phyloP scores from a whole-genome alignment of 2,113 vertebrate species.

The Puma concolor region DNA sequence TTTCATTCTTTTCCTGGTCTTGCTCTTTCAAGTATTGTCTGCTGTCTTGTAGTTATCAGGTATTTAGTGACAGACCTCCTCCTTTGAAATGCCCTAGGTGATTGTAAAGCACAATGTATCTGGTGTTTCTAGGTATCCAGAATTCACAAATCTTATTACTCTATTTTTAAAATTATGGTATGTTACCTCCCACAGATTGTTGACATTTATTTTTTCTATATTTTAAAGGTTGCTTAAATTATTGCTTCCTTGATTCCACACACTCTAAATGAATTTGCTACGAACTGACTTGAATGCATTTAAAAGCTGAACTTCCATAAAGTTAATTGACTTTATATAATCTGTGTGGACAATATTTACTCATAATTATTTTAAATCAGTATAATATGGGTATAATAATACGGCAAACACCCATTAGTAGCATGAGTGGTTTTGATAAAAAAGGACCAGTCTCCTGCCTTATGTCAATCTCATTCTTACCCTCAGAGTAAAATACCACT shows the following conservation, averaged over 20 bases:
- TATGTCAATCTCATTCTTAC: background rate
- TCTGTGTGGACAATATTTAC: background rate
- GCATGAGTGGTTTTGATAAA: background rate
- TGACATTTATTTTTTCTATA: background rate
- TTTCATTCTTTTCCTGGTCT: background rate
- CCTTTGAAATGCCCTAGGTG: background rate
- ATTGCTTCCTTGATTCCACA: background rate
- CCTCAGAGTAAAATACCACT: background rate
- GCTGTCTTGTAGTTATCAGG: background rate
- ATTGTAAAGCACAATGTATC: background rate
- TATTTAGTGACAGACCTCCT: background rate
- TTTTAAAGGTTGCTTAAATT: background rate
- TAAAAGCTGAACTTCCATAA: background rate
- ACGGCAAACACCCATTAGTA: background rate
- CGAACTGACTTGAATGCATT: background rate
- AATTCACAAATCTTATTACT: background rate
- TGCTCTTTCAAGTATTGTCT: background rate
- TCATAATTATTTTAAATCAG: slow-evolving; percentile 17
- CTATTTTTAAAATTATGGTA: background rate
- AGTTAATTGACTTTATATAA: background rate
- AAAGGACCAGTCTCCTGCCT: background rate
- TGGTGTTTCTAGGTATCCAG: background rate
- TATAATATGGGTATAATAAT: background rate
- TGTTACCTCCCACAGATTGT: background rate
- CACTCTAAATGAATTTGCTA: background rate